Evolutionary conservation across 2,113 vertebrate genomes (phyloP).

Genomic region (Corydoras maculifer): DNA sequence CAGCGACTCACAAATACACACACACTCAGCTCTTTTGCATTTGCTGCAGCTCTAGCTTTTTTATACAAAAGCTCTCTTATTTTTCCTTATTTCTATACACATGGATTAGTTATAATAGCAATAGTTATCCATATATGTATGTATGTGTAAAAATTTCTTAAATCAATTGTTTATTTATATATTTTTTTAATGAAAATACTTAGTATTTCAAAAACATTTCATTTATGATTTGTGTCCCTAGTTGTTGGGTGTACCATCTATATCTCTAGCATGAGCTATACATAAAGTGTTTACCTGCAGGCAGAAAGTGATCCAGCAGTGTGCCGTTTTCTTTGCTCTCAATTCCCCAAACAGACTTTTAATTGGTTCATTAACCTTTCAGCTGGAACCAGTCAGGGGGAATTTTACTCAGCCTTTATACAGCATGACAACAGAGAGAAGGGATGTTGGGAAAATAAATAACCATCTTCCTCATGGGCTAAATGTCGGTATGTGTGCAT

Average conservation of each 20-base stretch:
- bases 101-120: too few relatives aligned
- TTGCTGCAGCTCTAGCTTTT: too few relatives aligned
- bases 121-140: too few relatives aligned
- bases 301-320: background rate
- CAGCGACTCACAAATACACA: too few relatives aligned
- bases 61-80: too few relatives aligned
- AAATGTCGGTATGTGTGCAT: conserved; percentile 11
- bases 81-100: too few relatives aligned
- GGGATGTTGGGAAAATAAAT: conserved; percentile 39
- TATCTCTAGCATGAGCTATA: background rate
- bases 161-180: too few relatives aligned
- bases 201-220: background rate
- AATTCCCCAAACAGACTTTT: conserved; percentile 37
- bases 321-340: conserved; percentile 24
- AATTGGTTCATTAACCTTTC: conserved; percentile 59
- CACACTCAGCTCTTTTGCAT: too few relatives aligned
- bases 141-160: too few relatives aligned
- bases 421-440: conserved; percentile 16
- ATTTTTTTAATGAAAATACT: background rate
- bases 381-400: conserved; percentile 50
- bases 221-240: background rate
- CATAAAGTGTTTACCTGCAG: conserved; percentile 6
- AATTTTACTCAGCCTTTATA: conserved; percentile 36
- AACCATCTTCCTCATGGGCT: conserved; percentile 4
- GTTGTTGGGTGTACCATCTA: too few relatives aligned